Percentiles rank a stretch among this genome's conserved stretches.
phyloP scores from a whole-genome alignment of 2,113 vertebrate species.

The Symphodus melops region DNA sequence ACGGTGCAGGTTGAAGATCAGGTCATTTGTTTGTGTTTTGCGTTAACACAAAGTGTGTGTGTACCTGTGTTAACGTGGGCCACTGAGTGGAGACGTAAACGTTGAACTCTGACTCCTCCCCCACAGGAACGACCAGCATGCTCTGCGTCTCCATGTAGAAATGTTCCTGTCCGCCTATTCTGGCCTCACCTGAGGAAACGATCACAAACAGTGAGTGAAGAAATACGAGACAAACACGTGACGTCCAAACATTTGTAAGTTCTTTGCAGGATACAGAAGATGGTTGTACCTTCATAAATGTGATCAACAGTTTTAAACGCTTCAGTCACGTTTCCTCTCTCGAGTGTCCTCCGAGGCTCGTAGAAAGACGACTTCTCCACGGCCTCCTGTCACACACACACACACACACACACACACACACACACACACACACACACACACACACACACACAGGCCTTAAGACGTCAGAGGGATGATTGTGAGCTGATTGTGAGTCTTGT shows the following conservation, averaged over 20 bases:
- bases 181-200: slow-evolving; percentile 80
- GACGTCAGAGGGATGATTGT: no score
- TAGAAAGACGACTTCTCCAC: slow-evolving; percentile 78
- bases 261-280: no score
- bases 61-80: slow-evolving; percentile 81
- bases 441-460: no score
- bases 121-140: slow-evolving; percentile 85
- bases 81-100: slow-evolving; percentile 85
- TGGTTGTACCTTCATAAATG: slow-evolving; percentile 71
- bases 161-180: slow-evolving; percentile 88
- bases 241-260: no score
- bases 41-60: no score
- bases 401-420: not conserved
- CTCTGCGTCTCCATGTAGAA: slow-evolving; percentile 92
- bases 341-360: slow-evolving; percentile 60
- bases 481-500: no score
- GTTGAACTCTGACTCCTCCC: slow-evolving; percentile 86
- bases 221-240: no score
- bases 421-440: no score
- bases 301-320: slow-evolving; percentile 70
- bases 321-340: slow-evolving; percentile 69
- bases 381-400: slow-evolving; percentile 74
- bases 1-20: no score
- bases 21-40: no score
- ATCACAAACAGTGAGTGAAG: no score